Conservation (phyloP, 2,113 vertebrate species). For the Halcyon senegalensis region DNA sequence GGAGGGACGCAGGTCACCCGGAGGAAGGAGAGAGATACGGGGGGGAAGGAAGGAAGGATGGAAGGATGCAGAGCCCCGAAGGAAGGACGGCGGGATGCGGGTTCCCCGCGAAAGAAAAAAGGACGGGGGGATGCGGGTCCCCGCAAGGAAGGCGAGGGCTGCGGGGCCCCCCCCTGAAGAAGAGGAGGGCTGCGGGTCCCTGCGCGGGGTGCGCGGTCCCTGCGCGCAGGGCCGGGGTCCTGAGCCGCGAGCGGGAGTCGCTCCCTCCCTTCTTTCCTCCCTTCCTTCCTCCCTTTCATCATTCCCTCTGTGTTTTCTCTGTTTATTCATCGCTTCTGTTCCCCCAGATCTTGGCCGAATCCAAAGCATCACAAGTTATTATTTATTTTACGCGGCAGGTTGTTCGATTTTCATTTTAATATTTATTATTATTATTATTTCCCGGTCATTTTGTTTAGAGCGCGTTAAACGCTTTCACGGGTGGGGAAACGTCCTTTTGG, state of each 20-base stretch:
- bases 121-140: not conserved
- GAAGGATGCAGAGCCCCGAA: not conserved
- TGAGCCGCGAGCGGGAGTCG: not conserved
- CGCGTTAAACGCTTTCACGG: not conserved
- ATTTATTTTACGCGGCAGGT: not conserved
- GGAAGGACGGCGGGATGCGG: not conserved
- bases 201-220: not conserved
- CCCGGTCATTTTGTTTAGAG: slow-evolving; percentile 17
- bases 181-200: not conserved
- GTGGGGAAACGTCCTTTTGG: slow-evolving; percentile 6
- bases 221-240: not conserved
- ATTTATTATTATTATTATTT: not conserved
- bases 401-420: not conserved
- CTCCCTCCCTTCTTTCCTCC: not conserved
- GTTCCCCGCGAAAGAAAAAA: not conserved
- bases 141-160: not conserved
- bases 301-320: slow-evolving; percentile 14
- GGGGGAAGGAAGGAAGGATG: not conserved
- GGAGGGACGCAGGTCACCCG: not conserved
- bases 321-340: not conserved
- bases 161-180: not conserved
- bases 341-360: not conserved
- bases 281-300: not conserved
- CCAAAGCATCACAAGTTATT: slow-evolving; percentile 36
- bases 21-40: not conserved